Evolutionary conservation across 2,888 invertebrate genomes (phyloP).

Genomic region (Conus canariensis): DNA sequence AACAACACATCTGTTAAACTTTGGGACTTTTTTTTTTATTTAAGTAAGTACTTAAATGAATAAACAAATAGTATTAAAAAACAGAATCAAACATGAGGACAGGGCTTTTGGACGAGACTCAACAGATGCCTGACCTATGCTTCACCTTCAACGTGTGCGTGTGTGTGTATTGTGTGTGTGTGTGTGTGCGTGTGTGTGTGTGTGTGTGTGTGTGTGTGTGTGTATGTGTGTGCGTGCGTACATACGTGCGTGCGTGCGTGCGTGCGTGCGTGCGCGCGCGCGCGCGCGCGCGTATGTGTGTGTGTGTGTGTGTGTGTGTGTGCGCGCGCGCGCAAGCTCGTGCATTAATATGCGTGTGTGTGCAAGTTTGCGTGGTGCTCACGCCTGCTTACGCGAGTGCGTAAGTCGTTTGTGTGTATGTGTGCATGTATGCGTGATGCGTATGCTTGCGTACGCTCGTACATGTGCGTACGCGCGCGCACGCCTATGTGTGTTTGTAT

Average conservation of each 20-base stretch:
- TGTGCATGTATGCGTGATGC: neutral
- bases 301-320: neutral
- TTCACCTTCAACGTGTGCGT: no score
- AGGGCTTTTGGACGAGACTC: no score
- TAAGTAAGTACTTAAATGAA: no score
- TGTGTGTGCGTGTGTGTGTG: neutral
- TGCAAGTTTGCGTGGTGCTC: neutral
- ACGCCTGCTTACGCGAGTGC: no score
- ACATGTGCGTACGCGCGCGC: neutral
- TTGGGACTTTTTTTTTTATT: no score
- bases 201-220: slow-evolving; percentile 1
- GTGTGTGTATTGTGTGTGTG: neutral
- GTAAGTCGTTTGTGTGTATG: neutral
- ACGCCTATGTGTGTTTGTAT: neutral
- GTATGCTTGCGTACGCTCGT: neutral
- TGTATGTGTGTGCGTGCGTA: neutral
- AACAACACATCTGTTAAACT: no score
- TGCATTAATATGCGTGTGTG: neutral
- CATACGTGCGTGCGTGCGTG: neutral
- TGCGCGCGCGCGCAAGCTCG: neutral
- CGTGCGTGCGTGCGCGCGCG: no score
- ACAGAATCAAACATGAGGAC: no score
- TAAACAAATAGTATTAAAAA: no score
- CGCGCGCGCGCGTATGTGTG: neutral
- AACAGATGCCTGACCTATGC: no score